Conservation (phyloP, 2,888 invertebrate genomes). For the Tenthredo distinguenda region DNA sequence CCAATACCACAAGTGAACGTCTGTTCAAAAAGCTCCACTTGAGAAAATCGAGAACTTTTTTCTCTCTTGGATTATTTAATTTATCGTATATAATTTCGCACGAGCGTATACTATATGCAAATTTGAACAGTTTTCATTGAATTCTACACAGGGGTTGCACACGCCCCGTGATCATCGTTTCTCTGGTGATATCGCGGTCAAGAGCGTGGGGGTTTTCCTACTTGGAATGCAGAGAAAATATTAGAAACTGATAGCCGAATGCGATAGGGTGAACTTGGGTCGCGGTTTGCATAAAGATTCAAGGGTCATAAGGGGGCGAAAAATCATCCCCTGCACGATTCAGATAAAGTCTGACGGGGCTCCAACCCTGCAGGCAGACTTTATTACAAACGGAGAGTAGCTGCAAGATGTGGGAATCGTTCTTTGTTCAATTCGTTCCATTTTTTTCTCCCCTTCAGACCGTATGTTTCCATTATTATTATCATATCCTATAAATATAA, state of each 20-base stretch:
- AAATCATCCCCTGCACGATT: constrained; percentile 44
- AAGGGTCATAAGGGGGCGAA: background rate
- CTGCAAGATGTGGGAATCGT: background rate
- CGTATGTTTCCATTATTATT: background rate
- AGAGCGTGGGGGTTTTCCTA: constrained; percentile 1
- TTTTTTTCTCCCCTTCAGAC: background rate
- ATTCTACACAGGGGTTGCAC: background rate
- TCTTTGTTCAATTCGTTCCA: background rate
- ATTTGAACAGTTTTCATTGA: background rate
- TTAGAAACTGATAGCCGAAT: constrained; percentile 43
- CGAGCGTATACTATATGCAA: background rate
- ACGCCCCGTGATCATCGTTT: background rate
- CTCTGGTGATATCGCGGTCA: background rate
- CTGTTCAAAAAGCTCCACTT: background rate
- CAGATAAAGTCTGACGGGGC: constrained; percentile 31
- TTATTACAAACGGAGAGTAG: background rate
- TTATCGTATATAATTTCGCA: background rate
- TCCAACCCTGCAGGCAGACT: background rate
- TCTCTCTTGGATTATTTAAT: background rate
- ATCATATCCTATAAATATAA: background rate
- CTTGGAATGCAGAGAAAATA: constrained; percentile 42
- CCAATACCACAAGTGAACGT: background rate
- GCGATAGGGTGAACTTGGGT: constrained; percentile 28
- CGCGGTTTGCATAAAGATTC: constrained; percentile 35
- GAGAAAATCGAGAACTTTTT: background rate